Evolutionary conservation across 2,888 invertebrate genomes (phyloP), one percentile per base, ranked within the genome.

Genomic region (Andrena fulva): DNA sequence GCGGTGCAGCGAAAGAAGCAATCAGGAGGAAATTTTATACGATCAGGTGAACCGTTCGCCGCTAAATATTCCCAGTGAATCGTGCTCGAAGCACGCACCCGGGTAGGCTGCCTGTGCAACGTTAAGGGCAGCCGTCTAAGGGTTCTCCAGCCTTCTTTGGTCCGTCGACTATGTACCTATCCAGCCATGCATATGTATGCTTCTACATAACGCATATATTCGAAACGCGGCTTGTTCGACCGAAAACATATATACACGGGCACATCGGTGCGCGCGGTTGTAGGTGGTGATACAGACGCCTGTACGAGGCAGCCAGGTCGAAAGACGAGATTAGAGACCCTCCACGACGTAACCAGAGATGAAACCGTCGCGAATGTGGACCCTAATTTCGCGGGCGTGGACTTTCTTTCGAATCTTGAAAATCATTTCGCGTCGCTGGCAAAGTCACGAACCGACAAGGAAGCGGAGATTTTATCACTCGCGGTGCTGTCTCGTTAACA

Each of bases 101-200:
- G 12, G 54, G 48, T 35, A 73, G 80, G 72, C 81, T 70, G 67
- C 73, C 76, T 68, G 69, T 79, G 60, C 70, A 54, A 54, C 42
- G 74, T 56, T 81, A 82, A 85, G 82, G 77, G 71, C 60, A 70
- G 72, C 66, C 52, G 79, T 80, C 84, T 84, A 73, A 81, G 85
- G 79, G 82, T 74, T 74, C 82, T 83, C 77, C 70, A 85, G 72
- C 33, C 31, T 80, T 85, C 82, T 85, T 77, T 75, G 35, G 71
- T 69, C 71, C 33, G 27, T 42, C 71, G n/a, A 20, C 77, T 68
- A 71, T 81, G 62, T 77, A 27, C 70, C 67, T 62, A 35, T 60
- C 48, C 59, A 2, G 33, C 67, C 35, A 62, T 82, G 64, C 73
- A 84, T 84, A 84, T 80, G 71, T 48, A 84, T 70, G 31, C 56